Evolutionary conservation across 2,113 vertebrate species (phyloP), one percentile per base, ranked within the genome.

Genomic region (Nothobranchius furzeri): DNA sequence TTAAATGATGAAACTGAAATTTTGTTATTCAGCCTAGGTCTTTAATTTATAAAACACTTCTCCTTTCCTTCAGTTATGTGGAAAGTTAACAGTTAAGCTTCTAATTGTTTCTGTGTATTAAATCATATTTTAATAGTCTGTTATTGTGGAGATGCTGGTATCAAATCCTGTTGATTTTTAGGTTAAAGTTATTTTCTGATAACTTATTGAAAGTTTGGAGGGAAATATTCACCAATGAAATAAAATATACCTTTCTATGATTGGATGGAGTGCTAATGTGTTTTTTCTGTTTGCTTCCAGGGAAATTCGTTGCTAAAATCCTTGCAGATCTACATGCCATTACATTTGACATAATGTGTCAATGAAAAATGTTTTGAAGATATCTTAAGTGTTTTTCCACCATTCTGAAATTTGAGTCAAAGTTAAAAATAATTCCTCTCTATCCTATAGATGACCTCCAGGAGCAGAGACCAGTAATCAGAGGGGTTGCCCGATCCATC

Each of bases 11-110:
- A 50, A 9, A 24, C 36, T 12, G 6, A 51, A 2, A 2, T 17
- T 49, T 69, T 49, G n/a, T 53, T 54, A 46, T 50, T 30, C 4
- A 30, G 30, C 30, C 53, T n/a, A 70, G 15, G 45, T 53, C 47
- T 9, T 20, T 4, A 10, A 45, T 55, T 65, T 17, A 42, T 56
- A 43, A 25, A 45, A 46, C 2, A 15, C 12, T 7, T 43, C n/a
- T 9, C 11, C 2, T 17, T 48, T 56, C 9, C 25, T 20, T 43
- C 6, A 9, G 20, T 36, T n/a, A 49, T 49, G 6, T 49, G 15
- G 1, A 8, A n/a, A 49, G 8, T 49, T 1, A 47, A 14, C 13
- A 13, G 6, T 14, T 14, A 45, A 45, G 14, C 46, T 15, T 47
- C 13, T 15, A 7, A 15, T 5, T 15, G 12, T 14, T 47, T 47